These are phyloP conservation scores for Aplysina aerophoba DNA, from an alignment of 37 sponge, comb jelly and placozoan genomes.

Conservation along the genomic window DNA sequence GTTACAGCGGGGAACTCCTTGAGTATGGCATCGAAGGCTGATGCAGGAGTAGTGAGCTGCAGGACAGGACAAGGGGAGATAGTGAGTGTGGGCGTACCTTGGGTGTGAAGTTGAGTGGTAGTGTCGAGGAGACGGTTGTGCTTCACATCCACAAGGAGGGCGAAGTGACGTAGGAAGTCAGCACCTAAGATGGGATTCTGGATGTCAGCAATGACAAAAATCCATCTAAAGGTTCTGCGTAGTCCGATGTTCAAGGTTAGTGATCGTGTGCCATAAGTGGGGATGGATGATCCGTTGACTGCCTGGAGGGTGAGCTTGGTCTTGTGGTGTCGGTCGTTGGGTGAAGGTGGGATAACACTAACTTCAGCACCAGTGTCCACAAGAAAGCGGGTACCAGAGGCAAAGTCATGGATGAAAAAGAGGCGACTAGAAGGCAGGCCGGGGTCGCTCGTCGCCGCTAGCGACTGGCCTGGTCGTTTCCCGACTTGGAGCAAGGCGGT, in stretches of 20 bases:
- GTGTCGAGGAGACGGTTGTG: constrained; percentile 23
- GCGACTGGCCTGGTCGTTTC: constrained; percentile 67
- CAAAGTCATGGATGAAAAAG: constrained; percentile 49
- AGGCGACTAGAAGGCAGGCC: constrained; percentile 79
- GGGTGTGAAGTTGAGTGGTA: constrained; percentile 21
- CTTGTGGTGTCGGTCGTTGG: constrained; percentile 23
- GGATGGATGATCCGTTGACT: constrained; percentile 29
- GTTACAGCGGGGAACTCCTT: constrained; percentile 1
- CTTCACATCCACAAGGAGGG: constrained; percentile 46
- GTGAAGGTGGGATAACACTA: constrained; percentile 51
- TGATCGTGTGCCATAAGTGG: constrained; percentile 29
- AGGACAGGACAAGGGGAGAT: constrained; percentile 1
- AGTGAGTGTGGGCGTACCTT: not conserved
- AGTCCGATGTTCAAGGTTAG: constrained; percentile 74
- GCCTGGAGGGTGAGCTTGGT: constrained; percentile 41
- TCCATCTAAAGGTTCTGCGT: constrained; percentile 44
- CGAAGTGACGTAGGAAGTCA: constrained; percentile 54
- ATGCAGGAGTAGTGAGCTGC: not conserved
- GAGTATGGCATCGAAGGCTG: too few relatives aligned
- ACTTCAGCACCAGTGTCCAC: constrained; percentile 72
- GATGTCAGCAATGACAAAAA: constrained; percentile 73
- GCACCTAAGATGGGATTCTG: constrained; percentile 76
- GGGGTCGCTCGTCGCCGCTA: constrained; percentile 57
- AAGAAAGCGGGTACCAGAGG: constrained; percentile 37
- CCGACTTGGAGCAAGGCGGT: constrained; percentile 43